Evolutionary conservation across 2,888 invertebrate genomes (phyloP).

Genomic region (Rhaphigaster nebulosa): DNA sequence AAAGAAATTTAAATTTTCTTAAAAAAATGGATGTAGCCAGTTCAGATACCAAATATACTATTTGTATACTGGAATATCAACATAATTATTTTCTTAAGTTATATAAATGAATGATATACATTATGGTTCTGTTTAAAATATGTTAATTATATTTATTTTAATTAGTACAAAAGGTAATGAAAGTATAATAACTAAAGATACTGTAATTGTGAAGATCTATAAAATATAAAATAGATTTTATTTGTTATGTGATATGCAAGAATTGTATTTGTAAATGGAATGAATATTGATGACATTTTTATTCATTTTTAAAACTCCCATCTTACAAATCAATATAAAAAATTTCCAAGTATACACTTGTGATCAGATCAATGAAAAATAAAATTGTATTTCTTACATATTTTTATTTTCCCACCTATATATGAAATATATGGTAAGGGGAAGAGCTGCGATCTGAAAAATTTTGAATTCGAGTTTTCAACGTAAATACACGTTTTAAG

Average conservation of each 20-base stretch:
- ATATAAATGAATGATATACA: background rate
- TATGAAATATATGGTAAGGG: too few relatives aligned
- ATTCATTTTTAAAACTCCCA: background rate
- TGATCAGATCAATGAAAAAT: background rate
- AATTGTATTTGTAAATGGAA: background rate
- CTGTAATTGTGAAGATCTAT: background rate
- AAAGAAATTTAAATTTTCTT: background rate
- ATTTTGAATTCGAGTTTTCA: too few relatives aligned
- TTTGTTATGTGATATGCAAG: background rate
- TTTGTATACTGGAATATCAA: background rate
- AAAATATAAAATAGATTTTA: background rate
- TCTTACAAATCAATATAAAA: background rate
- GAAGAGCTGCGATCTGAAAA: too few relatives aligned
- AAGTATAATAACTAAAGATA: background rate
- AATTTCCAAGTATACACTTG: background rate
- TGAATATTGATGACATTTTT: background rate
- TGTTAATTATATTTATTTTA: background rate
- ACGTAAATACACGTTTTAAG: too few relatives aligned
- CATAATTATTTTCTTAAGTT: background rate
- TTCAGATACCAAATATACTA: too few relatives aligned
- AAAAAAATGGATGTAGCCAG: background rate
- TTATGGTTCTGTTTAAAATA: background rate
- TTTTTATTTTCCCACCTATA: too few relatives aligned
- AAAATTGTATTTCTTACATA: constrained; percentile 6
- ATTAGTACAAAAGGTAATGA: background rate